These are phyloP conservation scores for Nymphalis polychloros DNA, from an alignment of 2,888 invertebrate genomes.

Conservation along the genomic window DNA sequence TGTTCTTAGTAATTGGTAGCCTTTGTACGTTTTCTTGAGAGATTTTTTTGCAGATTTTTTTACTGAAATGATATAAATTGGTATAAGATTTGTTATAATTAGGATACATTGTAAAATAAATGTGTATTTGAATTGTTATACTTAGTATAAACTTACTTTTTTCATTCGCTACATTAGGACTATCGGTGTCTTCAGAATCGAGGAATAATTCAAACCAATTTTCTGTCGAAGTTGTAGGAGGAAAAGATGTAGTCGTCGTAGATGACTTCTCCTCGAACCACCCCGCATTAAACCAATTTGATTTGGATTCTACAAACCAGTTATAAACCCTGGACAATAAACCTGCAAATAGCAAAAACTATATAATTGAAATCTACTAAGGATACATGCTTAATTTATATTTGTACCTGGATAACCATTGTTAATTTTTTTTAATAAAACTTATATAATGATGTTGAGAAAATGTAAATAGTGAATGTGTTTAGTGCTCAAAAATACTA, in stretches of 20 bases:
- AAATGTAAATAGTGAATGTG: not conserved
- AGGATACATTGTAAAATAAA: too few species aligned
- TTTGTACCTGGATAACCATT: not conserved
- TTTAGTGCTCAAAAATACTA: not conserved
- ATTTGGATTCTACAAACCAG: conserved; percentile 61
- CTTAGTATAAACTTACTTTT: conserved; percentile 41
- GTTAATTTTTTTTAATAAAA: not conserved
- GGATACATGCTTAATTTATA: not conserved
- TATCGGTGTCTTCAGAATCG: conserved; percentile 67
- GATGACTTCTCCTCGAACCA: conserved; percentile 67
- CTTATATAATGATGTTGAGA: not conserved
- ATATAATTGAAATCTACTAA: not conserved
- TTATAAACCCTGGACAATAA: conserved; percentile 62
- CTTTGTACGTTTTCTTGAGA: conserved; percentile 77
- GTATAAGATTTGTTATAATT: not conserved
- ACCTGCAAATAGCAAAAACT: conserved; percentile 48
- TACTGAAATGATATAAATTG: conserved; percentile 45
- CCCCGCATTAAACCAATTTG: conserved; percentile 72
- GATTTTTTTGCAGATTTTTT: conserved; percentile 66
- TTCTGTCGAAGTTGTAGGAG: conserved; percentile 52
- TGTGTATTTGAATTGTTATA: not conserved
- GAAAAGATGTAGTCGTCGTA: conserved; percentile 52
- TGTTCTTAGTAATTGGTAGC: conserved; percentile 77
- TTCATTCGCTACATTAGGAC: conserved; percentile 50
- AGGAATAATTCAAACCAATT: conserved; percentile 72